Evolutionary conservation across 92 coral and sea anemone species (phyloP).

Genomic region (Anthopleura xanthogrammica): DNA sequence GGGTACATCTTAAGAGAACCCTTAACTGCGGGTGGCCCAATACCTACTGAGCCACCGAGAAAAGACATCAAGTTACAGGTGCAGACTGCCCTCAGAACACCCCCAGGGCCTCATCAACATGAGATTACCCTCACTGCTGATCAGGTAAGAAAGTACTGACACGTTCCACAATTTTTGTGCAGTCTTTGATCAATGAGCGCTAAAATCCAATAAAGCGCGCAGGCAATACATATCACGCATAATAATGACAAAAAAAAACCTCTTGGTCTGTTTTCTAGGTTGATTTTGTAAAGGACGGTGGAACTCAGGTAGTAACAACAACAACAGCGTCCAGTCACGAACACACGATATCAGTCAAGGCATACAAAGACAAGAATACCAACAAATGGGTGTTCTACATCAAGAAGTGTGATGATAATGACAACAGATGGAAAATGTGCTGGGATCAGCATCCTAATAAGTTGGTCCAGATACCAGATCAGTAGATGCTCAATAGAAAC

Average conservation of each 20-base stretch:
- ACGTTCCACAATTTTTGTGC: background rate
- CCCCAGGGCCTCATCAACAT: background rate
- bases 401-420: background rate
- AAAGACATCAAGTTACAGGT: slow-evolving; percentile 44
- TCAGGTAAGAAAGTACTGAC: background rate
- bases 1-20: slow-evolving; percentile 59
- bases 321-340: background rate
- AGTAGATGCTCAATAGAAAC: background rate
- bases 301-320: background rate
- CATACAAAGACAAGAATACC: background rate
- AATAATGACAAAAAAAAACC: too few relatives aligned
- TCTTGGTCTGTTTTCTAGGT: background rate
- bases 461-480: background rate
- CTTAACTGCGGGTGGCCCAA: background rate
- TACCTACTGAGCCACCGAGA: slow-evolving; percentile 42
- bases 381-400: background rate
- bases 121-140: background rate
- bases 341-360: background rate
- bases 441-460: slow-evolving; percentile 1
- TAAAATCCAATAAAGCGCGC: background rate
- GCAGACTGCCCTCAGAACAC: background rate
- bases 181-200: background rate
- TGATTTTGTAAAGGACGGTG: background rate
- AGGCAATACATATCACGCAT: too few relatives aligned
- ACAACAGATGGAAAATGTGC: background rate